Evolutionary conservation across 2,797 vertebrate genomes (phyloP), one percentile per base, ranked within the genome.

Genomic region (Spinus olivaceus): DNA sequence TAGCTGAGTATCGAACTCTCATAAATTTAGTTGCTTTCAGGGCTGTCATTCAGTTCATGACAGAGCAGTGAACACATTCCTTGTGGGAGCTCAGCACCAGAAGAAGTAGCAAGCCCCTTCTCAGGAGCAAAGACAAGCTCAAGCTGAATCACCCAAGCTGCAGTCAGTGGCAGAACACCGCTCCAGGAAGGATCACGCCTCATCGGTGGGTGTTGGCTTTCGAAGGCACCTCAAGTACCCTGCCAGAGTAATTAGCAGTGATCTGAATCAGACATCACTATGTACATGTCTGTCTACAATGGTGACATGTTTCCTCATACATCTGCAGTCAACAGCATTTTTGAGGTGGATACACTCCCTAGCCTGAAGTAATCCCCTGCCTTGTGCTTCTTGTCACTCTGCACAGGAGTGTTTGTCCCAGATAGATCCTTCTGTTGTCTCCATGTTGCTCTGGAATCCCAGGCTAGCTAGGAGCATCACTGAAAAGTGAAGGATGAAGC

Each of bases 241-340:
- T 92, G 70, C 80, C 81, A 78, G 87, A 54, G 79, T 92, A 81
- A 95, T 96, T 94, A 94, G 80, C 5, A 86, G 59, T 42, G 90
- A 95, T 91, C 94, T 84, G 64, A 93, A 92, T 96, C 88, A 96
- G 94, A 94, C 88, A 95, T 91, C 16, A 0, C 76, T 90, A 25
- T 17, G 57, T 78, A 83, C 89, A 88, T 0, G 15, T 85, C 93
- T 90, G 84, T 94, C 81, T 93, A 53, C 84, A 90, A 21, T 23
- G 59, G 77, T 79, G 90, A 94, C 77, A 57, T 57, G n/a, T 91
- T 95, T 93, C 70, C 3, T 84, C 81, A 90, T 20, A 66, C 37
- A 65, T 24, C 49, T 92, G 82, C 83, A 95, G 70, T 74, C 79
- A 89, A 72, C 78, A 93, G 74, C 84, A 88, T 51, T 87, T 93